A percentile compares a stretch with the other conserved stretches of the same genome.
These are phyloP conservation scores for Pinctada fucata DNA, from an alignment of 2,888 invertebrate genomes.

Conservation along the genomic window DNA sequence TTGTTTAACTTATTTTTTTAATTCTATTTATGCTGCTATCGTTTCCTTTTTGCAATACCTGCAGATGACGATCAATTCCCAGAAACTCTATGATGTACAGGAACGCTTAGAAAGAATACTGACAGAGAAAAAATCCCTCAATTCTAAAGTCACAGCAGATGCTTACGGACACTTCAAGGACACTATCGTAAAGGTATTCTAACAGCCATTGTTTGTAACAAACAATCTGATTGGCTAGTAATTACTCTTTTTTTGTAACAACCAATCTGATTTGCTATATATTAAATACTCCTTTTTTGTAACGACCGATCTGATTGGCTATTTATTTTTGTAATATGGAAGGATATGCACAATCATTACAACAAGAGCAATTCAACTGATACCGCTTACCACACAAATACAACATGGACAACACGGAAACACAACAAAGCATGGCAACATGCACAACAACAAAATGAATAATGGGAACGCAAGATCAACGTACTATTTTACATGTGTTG, in stretches of 20 bases:
- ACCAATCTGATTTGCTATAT: background rate
- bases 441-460: no score
- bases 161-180: conserved; percentile 48
- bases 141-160: conserved; percentile 53
- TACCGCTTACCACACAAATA: no score
- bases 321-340: no score
- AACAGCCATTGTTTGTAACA: background rate
- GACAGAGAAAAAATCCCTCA: conserved; percentile 50
- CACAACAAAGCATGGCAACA: no score
- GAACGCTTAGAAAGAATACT: conserved; percentile 48
- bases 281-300: background rate
- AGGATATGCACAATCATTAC: no score
- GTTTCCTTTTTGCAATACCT: conserved; percentile 2
- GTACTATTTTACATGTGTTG: no score
- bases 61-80: conserved; percentile 41
- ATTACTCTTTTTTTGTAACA: background rate
- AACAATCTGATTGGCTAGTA: background rate
- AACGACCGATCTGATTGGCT: no score
- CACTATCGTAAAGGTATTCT: conserved; percentile 45
- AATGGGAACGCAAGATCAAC: no score
- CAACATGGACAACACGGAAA: no score
- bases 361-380: no score
- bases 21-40: no score
- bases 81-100: conserved; percentile 30
- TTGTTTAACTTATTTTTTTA: no score